Conservation (phyloP, 1,140 invertebrate species). For the Solenopsis invicta region DNA sequence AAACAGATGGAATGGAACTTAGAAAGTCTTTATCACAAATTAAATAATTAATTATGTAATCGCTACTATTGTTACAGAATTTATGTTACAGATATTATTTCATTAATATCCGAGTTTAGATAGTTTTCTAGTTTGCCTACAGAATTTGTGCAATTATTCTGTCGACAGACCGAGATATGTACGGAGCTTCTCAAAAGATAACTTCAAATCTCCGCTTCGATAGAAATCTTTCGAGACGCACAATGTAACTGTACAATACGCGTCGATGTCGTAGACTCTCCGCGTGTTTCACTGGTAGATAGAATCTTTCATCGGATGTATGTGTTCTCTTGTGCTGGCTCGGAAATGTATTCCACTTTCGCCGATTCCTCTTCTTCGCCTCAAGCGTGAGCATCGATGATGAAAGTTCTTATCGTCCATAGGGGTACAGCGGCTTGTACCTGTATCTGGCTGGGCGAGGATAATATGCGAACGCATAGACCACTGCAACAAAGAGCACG, state of each 20-base stretch:
- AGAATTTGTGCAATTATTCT: slow-evolving; percentile 32
- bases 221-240: not conserved
- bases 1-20: not conserved
- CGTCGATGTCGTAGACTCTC: slow-evolving; percentile 25
- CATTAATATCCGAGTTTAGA: not conserved
- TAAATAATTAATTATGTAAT: slow-evolving; percentile 44
- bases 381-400: not conserved
- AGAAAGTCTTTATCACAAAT: slow-evolving; percentile 50
- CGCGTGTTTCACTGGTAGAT: not conserved
- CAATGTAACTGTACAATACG: not conserved
- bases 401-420: slow-evolving; percentile 37
- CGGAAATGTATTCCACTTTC: slow-evolving; percentile 22
- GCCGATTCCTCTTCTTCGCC: no score
- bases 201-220: not conserved
- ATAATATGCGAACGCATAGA: slow-evolving; percentile 50
- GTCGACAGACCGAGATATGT: not conserved
- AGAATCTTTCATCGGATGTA: not conserved
- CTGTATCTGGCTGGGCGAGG: slow-evolving; percentile 34
- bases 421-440: slow-evolving; percentile 13
- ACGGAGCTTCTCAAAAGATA: not conserved
- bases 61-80: not conserved
- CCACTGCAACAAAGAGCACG: slow-evolving; percentile 46
- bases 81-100: slow-evolving; percentile 3
- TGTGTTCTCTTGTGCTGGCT: not conserved
- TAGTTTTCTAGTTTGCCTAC: not conserved